Percentiles rank a stretch among this genome's conserved stretches.
Evolutionary conservation across 2,888 invertebrate species (phyloP).

Genomic region (Neria commutata): DNA sequence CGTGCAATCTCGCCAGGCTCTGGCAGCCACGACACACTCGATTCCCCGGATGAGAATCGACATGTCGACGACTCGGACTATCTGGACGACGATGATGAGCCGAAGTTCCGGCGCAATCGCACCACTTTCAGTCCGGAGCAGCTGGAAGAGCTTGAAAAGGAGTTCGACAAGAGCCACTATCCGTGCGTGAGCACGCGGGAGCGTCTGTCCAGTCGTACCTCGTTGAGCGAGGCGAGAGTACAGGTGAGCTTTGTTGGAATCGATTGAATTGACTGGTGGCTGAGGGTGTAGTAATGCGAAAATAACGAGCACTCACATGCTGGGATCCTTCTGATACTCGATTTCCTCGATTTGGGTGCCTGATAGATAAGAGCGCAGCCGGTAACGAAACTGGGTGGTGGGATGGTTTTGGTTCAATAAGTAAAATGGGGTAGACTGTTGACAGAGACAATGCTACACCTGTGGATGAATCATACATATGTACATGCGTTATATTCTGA

Average conservation of each 20-base stretch:
- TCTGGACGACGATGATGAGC: constrained; percentile 79
- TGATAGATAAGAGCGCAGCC: constrained; percentile 6
- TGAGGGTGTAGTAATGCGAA: too few species aligned
- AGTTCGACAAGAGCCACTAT: constrained; percentile 95
- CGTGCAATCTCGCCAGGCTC: constrained; percentile 64
- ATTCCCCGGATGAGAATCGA: constrained; percentile 60
- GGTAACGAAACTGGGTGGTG: background rate
- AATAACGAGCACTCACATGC: too few species aligned
- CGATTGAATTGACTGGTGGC: background rate
- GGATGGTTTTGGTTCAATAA: too few species aligned
- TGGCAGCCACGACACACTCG: constrained; percentile 59
- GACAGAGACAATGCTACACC: too few species aligned
- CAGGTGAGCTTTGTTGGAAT: constrained; percentile 71
- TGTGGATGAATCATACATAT: too few species aligned
- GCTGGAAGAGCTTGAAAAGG: constrained; percentile 90
- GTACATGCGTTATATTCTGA: too few species aligned
- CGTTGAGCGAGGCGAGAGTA: constrained; percentile 91
- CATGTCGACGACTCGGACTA: constrained; percentile 77
- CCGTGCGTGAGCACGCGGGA: constrained; percentile 94
- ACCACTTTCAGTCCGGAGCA: constrained; percentile 95
- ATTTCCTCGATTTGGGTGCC: too few species aligned
- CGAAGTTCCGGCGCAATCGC: constrained; percentile 90
- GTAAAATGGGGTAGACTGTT: too few species aligned
- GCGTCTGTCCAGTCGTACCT: constrained; percentile 87
- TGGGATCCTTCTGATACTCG: too few species aligned